A percentile compares a stretch with the other conserved stretches of the same genome.
phyloP scores from a whole-genome alignment of 2,113 vertebrate species.

The Esox niger region DNA sequence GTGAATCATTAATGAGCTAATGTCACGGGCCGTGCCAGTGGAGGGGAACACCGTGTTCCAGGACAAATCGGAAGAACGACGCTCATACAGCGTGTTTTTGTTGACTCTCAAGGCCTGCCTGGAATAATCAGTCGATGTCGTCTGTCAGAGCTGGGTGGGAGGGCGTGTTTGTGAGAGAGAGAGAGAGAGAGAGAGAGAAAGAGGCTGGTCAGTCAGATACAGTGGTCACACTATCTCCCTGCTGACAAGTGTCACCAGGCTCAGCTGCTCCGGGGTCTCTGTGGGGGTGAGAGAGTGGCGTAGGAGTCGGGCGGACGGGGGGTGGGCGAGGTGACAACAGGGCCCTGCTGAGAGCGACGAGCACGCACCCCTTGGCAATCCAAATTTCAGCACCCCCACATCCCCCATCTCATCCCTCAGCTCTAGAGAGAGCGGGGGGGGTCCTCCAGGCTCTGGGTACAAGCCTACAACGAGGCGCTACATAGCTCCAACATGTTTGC shows the following conservation, averaged over 20 bases:
- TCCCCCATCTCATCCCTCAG: slow-evolving; percentile 8
- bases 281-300: no score
- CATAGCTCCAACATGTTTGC: slow-evolving; percentile 59
- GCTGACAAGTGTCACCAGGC: slow-evolving; percentile 66
- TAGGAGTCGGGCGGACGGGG: no score
- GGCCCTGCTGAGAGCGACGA: slow-evolving; percentile 51
- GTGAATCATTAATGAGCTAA: slow-evolving; percentile 28
- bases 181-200: slow-evolving; percentile 6
- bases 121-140: no score
- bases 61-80: slow-evolving; percentile 1
- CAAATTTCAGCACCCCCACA: slow-evolving; percentile 54
- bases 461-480: slow-evolving; percentile 56
- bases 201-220: slow-evolving; percentile 45
- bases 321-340: slow-evolving; percentile 49
- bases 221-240: slow-evolving; percentile 44
- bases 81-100: not conserved
- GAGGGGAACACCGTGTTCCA: not conserved
- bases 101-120: not conserved
- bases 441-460: slow-evolving; percentile 34
- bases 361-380: slow-evolving; percentile 43
- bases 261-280: slow-evolving; percentile 52
- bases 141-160: not conserved
- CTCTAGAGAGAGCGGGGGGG: not conserved
- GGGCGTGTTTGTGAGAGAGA: slow-evolving; percentile 32
- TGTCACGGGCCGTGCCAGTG: slow-evolving; percentile 9